phyloP scores from a whole-genome alignment of 53 echinoderm and acorn worm species.

The Antedon mediterranea region DNA sequence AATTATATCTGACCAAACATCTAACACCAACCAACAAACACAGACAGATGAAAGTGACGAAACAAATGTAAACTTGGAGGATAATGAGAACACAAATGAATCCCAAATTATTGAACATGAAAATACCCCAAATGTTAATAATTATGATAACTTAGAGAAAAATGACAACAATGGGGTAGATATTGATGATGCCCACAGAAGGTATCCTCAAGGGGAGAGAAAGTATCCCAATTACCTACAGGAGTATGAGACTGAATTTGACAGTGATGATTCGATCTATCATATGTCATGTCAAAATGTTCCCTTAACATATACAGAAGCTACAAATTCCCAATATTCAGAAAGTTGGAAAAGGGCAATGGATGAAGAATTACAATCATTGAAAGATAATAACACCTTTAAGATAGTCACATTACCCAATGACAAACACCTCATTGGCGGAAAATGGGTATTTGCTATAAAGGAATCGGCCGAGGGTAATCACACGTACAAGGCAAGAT shows the following conservation, averaged over 20 bases:
- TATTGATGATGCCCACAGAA: background rate
- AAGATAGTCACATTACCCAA: slow-evolving; percentile 12
- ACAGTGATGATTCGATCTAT: background rate
- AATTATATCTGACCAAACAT: too few species aligned
- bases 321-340: slow-evolving; percentile 7
- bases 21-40: too few species aligned
- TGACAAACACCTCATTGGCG: slow-evolving; percentile 8
- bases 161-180: background rate
- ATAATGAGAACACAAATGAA: too few species aligned
- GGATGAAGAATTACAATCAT: slow-evolving; percentile 13
- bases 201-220: slow-evolving; percentile 13
- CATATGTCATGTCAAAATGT: slow-evolving; percentile 5
- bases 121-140: too few species aligned
- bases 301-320: slow-evolving; percentile 22
- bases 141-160: too few species aligned
- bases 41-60: too few species aligned
- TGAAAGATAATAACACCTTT: slow-evolving; percentile 21
- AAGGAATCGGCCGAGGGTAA: slow-evolving; percentile 9
- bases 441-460: slow-evolving; percentile 7
- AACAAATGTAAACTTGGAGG: too few species aligned
- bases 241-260: slow-evolving; percentile 7
- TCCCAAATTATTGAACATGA: too few species aligned
- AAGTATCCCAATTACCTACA: slow-evolving; percentile 12
- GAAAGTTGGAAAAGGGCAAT: slow-evolving; percentile 25
- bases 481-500: background rate